A percentile compares a stretch with the other conserved stretches of the same genome.
Evolutionary conservation across 1,140 invertebrate genomes (phyloP).

Genomic region (Bombus difficillimus): DNA sequence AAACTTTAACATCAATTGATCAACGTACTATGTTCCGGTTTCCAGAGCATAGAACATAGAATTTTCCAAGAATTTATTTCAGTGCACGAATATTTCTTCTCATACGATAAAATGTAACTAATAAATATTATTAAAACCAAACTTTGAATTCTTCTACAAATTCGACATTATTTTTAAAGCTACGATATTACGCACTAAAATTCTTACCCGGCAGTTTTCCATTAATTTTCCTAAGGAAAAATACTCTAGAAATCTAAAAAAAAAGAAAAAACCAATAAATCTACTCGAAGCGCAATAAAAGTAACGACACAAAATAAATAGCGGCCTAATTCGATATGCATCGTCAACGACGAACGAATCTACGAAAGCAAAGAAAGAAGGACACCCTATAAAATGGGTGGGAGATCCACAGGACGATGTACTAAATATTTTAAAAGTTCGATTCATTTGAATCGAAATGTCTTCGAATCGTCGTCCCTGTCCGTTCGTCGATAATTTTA

Average conservation of each 20-base stretch:
- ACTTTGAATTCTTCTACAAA: not conserved
- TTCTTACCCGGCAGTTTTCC: no score
- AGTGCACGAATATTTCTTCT: not conserved
- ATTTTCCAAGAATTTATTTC: not conserved
- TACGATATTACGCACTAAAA: no score
- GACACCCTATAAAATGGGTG: constrained; percentile 13
- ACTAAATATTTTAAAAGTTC: constrained; percentile 75
- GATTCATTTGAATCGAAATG: constrained; percentile 74
- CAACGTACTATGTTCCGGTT: not conserved
- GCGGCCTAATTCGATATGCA: not conserved
- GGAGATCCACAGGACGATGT: constrained; percentile 45
- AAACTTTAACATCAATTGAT: not conserved
- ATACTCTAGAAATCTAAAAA: no score
- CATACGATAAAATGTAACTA: not conserved
- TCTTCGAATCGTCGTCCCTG: constrained; percentile 54
- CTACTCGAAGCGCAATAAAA: constrained; percentile 24
- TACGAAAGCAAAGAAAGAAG: not conserved
- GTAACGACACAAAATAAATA: constrained; percentile 62
- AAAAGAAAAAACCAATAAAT: not conserved
- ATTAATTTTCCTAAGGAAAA: no score
- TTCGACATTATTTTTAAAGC: no score
- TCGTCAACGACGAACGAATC: no score
- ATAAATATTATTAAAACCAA: not conserved
- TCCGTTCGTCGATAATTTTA: constrained; percentile 54
- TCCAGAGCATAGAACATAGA: not conserved